phyloP scores from a whole-genome alignment of 2,797 vertebrate species.

The Coregonus sp. region DNA sequence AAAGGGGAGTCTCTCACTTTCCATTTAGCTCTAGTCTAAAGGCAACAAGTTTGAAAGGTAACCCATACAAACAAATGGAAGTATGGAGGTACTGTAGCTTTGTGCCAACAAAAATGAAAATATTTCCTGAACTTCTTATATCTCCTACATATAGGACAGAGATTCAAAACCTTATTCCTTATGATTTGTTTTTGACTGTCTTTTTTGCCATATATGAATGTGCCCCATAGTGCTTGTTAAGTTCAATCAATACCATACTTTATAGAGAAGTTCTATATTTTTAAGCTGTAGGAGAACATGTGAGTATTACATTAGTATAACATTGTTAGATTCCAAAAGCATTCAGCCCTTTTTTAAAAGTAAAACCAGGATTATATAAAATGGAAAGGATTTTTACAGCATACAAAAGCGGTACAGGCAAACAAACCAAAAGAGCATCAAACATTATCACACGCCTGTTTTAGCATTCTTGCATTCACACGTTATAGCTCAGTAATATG shows the following conservation, averaged over 20 bases:
- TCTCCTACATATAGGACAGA: conserved; percentile 25
- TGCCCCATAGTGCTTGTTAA: conserved; percentile 43
- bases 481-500: conserved; percentile 52
- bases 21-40: no score
- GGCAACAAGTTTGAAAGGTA: no score
- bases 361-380: conserved; percentile 38
- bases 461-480: conserved; percentile 61
- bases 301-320: conserved; percentile 57
- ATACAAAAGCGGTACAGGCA: conserved; percentile 41
- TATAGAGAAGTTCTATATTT: not conserved
- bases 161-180: no score
- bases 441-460: conserved; percentile 60
- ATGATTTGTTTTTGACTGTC: no score
- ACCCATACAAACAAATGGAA: no score
- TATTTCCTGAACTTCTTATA: no score
- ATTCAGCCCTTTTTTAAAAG: no score
- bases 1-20: no score
- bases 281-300: conserved; percentile 26
- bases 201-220: conserved; percentile 29
- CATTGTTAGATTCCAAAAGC: no score
- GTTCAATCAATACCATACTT: conserved; percentile 19
- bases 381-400: conserved; percentile 38
- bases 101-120: no score
- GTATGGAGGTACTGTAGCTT: no score
- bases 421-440: conserved; percentile 66